A percentile compares a stretch with the other conserved stretches of the same genome.
Conservation (phyloP, 2,888 invertebrate genomes). For the Abrostola tripartita region DNA sequence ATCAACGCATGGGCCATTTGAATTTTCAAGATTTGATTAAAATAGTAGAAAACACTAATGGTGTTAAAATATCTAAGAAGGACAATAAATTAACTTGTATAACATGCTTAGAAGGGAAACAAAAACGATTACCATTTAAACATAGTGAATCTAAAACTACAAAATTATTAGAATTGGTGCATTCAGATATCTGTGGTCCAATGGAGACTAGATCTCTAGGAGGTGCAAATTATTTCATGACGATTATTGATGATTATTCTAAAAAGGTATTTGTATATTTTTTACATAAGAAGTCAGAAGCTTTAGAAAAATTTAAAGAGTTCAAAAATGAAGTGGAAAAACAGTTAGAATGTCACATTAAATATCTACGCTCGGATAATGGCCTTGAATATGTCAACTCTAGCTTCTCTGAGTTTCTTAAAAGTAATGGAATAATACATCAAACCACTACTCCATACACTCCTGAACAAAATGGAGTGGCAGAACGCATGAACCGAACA, state of each 20-base stretch:
- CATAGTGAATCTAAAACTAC: slow-evolving; percentile 4
- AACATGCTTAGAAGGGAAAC: slow-evolving; percentile 9
- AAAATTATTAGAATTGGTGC: slow-evolving; percentile 6
- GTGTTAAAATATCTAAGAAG: slow-evolving; percentile 5
- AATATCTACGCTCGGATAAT: slow-evolving; percentile 10
- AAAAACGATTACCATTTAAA: slow-evolving; percentile 13
- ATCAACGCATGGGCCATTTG: neutral
- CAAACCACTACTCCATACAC: slow-evolving; percentile 5
- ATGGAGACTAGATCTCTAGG: slow-evolving; percentile 8
- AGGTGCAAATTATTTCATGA: slow-evolving; percentile 17
- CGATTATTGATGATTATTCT: slow-evolving; percentile 10
- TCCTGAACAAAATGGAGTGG: slow-evolving; percentile 13
- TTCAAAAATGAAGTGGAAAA: slow-evolving; percentile 16
- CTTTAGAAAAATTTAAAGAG: slow-evolving; percentile 10
- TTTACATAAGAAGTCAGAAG: slow-evolving; percentile 9
- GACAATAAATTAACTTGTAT: slow-evolving; percentile 5
- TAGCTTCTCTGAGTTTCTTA: neutral
- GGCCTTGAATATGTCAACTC: slow-evolving; percentile 11
- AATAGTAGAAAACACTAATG: neutral
- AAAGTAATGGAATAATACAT: neutral
- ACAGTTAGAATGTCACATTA: slow-evolving; percentile 10
- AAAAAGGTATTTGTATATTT: slow-evolving; percentile 14
- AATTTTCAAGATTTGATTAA: neutral
- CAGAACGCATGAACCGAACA: no score
- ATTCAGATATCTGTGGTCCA: slow-evolving; percentile 13